phyloP scores from a whole-genome alignment of 2,888 invertebrate genomes.

The Morinoia aosen region DNA sequence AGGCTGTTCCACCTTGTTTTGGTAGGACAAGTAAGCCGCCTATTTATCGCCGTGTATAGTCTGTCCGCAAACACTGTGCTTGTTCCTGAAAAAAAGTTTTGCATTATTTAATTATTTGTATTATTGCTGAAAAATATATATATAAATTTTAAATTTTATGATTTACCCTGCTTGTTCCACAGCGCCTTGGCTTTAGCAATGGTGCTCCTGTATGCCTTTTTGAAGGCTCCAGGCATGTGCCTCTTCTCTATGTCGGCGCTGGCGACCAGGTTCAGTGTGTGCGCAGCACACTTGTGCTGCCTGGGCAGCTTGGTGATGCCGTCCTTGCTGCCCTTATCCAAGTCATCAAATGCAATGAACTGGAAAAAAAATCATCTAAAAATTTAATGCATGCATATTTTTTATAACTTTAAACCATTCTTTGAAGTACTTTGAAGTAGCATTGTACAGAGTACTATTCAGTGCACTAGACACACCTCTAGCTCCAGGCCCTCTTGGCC shows the following conservation, averaged over 20 bases:
- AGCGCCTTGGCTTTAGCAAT: slow-evolving; percentile 39
- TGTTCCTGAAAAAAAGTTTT: slow-evolving; percentile 12
- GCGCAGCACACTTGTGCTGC: slow-evolving; percentile 21
- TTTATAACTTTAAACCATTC: not conserved
- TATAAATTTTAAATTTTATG: not conserved
- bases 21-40: not conserved
- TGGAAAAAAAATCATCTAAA: not conserved
- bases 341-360: slow-evolving; percentile 21
- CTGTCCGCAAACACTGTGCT: not conserved
- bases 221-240: slow-evolving; percentile 32
- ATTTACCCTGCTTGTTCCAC: slow-evolving; percentile 46
- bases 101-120: not conserved
- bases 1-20: slow-evolving; percentile 34
- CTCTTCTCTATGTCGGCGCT: slow-evolving; percentile 22
- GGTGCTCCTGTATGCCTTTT: slow-evolving; percentile 19
- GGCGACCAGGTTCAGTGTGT: slow-evolving; percentile 25
- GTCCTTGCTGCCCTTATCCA: slow-evolving; percentile 17
- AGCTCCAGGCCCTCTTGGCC: slow-evolving; percentile 52
- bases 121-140: too few relatives aligned
- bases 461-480: slow-evolving; percentile 42
- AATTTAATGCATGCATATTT: not conserved
- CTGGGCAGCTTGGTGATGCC: slow-evolving; percentile 29
- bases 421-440: not conserved
- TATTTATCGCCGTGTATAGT: slow-evolving; percentile 21
- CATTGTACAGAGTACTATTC: slow-evolving; percentile 4